Evolutionary conservation across 2,888 invertebrate species (phyloP), one percentile per base, ranked within the genome.

Genomic region (Mythimna albipuncta): DNA sequence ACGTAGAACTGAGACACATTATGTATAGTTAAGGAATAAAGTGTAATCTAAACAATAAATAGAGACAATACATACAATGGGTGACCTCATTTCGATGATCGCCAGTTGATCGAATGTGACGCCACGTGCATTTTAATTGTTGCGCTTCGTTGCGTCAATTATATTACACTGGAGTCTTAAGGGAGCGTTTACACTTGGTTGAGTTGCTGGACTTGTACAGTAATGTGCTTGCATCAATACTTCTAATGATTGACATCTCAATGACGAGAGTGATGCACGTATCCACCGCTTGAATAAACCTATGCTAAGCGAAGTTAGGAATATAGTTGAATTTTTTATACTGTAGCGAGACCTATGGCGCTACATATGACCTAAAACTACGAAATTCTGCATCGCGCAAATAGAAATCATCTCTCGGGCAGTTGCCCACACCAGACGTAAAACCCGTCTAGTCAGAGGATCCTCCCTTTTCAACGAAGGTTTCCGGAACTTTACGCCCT

Each of bases 81-180:
- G 86, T 91, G 93, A 92, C 92, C 92, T 93, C 92, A 92, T 91
- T 92, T 81, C 87, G 74, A 87, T 89, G 87, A 86, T 88, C 88
- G 84, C 85, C 72, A 81, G 85, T 84, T 83, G 86, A 90, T 90
- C 90, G 86, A 89, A 89, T 83, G 86, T 89, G 89, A 90, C 89
- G 89, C 89, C 85, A 81, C 73, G 73, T 75, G 91, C 89, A 92
- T 92, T 90, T 88, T 91, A 91, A 93, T 92, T 91, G 84, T 88
- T 88, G 47, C 69, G 64, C 76, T 64, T 75, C 73, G 79, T 88
- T 88, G 89, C 88, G 86, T 88, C 87, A 88, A 84, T 85, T 81
- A 85, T 71, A 83, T 83, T 84, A 82, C 75, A 75, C 61, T 67
- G 69, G 75, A 76, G 62, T 64, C 75, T 74, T 73, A 68, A 74